Evolutionary conservation across 2,888 invertebrate genomes (phyloP).

Genomic region (Sinodicranocentrus sp.): DNA sequence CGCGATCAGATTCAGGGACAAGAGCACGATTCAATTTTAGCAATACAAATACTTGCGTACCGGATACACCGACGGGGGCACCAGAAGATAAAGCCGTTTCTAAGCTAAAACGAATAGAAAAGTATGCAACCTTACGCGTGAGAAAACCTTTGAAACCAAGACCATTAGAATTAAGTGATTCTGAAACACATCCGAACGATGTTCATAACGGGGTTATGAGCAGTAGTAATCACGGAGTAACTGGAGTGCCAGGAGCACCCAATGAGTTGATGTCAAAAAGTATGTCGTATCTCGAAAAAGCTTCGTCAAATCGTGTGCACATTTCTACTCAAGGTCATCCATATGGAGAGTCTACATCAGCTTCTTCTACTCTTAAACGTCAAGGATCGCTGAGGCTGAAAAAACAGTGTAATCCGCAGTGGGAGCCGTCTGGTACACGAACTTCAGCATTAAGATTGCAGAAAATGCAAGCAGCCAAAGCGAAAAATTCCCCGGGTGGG

Average conservation of each 20-base stretch:
- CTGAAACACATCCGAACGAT: slow-evolving; percentile 26
- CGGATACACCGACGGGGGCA: slow-evolving; percentile 33
- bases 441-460: slow-evolving; percentile 75
- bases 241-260: slow-evolving; percentile 60
- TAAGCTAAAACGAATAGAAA: slow-evolving; percentile 74
- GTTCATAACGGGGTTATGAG: slow-evolving; percentile 13
- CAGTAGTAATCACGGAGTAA: slow-evolving; percentile 24
- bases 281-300: slow-evolving; percentile 75
- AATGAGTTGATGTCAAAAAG: slow-evolving; percentile 76
- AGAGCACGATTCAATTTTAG: slow-evolving; percentile 73
- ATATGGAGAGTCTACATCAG: slow-evolving; percentile 45
- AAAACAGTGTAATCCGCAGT: slow-evolving; percentile 64
- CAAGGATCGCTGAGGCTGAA: slow-evolving; percentile 73
- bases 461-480: slow-evolving; percentile 75
- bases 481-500: slow-evolving; percentile 62
- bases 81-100: slow-evolving; percentile 70
- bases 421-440: slow-evolving; percentile 73
- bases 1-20: slow-evolving; percentile 71
- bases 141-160: slow-evolving; percentile 66
- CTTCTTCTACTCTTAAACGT: slow-evolving; percentile 68
- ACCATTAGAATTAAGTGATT: slow-evolving; percentile 65
- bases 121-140: slow-evolving; percentile 75
- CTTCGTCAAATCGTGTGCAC: slow-evolving; percentile 67
- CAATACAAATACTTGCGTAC: slow-evolving; percentile 14
- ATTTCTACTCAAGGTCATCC: slow-evolving; percentile 62